Base-by-base conservation (phyloP, 2,888 invertebrate species). In the Acrobasis suavella region DNA sequence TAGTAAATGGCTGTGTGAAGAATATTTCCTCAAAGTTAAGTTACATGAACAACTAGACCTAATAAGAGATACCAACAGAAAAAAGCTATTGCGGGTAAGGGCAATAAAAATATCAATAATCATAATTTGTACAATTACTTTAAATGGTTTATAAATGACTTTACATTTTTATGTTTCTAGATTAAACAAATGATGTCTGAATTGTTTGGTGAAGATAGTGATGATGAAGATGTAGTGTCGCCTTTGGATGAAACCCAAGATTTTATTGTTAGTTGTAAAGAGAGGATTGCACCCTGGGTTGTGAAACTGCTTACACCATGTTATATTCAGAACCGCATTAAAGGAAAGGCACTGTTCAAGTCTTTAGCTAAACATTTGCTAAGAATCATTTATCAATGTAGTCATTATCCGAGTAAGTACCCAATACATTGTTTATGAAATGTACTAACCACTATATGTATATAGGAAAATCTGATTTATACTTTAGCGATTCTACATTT, bases 251-350 rank as follows among this genome's bases (percentile, higher is more conserved):
- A 92, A 65, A 92, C 91, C 2, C 81, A 89, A 52, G 91, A 92
- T 56, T 92, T 94, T 73, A 71, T 92, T n/a, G 77, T 81, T 1
- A 93, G 93, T 68, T 94, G 93, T 69, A 93, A 93, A 72, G 92
- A 93, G 68, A 86, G 94, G 16, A 93, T 94, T 64, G 94, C 95
- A 0, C 93, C 94, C 17, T 91, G 94, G 87, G 93, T 95, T n/a
- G 93, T 95, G 0, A 93, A 93, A 69, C 87, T 94, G 64, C 81
- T 95, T 6, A 94, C 94, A 70, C 94, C 95, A 5, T 93, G 93
- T 74, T 95, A 94, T 72, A 92, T 93, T n/a, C 93, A 91, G 68
- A 93, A 93, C 1, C 87, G 92, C 55, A 94, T 95, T 51, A 88
- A 85, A 69, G 93, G 94, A 55, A 94, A 94, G 81, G 89, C 90